Evolutionary conservation across 2,797 vertebrate species (phyloP).

Genomic region (Phrynocephalus forsythii): DNA sequence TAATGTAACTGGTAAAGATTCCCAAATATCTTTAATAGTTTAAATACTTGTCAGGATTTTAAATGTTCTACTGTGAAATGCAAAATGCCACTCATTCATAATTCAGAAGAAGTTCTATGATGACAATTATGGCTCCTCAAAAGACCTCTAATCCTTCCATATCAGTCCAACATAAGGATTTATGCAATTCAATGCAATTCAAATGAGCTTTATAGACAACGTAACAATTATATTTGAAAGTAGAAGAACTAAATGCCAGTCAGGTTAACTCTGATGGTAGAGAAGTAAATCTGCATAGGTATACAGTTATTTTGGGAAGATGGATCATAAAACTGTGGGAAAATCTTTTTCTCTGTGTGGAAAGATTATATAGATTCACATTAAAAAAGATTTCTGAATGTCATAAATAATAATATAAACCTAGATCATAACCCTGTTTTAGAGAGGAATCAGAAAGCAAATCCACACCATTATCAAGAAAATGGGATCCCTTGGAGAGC

Average conservation of each 20-base stretch:
- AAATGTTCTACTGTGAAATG: constrained; percentile 70
- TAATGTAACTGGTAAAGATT: constrained; percentile 65
- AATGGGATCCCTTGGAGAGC: not conserved
- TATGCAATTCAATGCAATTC: constrained; percentile 63
- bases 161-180: constrained; percentile 59
- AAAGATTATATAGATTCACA: constrained; percentile 43
- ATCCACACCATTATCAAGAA: constrained; percentile 14
- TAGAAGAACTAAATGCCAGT: constrained; percentile 38
- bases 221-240: constrained; percentile 53
- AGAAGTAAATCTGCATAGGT: constrained; percentile 19
- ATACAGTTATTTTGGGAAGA: constrained; percentile 35
- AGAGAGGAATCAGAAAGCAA: constrained; percentile 35
- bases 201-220: constrained; percentile 67
- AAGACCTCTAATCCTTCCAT: constrained; percentile 60
- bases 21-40: constrained; percentile 67
- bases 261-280: constrained; percentile 37
- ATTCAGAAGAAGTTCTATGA: constrained; percentile 72
- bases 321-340: not conserved
- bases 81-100: constrained; percentile 76
- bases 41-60: constrained; percentile 69
- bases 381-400: constrained; percentile 13
- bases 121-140: constrained; percentile 62
- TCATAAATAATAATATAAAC: constrained; percentile 3
- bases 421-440: constrained; percentile 37
- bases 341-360: constrained; percentile 33